Evolutionary conservation across 2,797 vertebrate species (phyloP).

Genomic region (Tapera naevia): DNA sequence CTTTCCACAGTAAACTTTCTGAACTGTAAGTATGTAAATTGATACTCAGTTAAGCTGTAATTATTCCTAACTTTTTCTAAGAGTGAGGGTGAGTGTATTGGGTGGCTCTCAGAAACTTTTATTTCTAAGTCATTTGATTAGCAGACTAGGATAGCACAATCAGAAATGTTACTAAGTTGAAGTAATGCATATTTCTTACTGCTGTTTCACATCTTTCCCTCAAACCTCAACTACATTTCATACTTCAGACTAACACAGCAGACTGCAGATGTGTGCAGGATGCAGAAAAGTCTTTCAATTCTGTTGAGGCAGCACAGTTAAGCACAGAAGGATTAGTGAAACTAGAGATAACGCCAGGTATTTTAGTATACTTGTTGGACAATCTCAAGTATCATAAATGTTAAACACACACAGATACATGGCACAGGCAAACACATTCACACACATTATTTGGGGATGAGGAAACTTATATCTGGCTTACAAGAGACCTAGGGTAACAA

Average conservation of each 20-base stretch:
- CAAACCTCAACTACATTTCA: background rate
- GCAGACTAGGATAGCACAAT: background rate
- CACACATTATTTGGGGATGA: background rate
- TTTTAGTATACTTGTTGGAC: background rate
- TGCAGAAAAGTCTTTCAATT: constrained; percentile 31
- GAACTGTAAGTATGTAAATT: background rate
- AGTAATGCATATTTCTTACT: background rate
- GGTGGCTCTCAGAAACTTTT: background rate
- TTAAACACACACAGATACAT: background rate
- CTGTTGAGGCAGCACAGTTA: background rate
- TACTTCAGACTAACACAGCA: background rate
- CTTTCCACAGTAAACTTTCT: background rate
- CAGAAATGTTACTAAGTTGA: background rate
- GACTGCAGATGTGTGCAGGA: constrained; percentile 26
- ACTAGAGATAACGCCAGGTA: background rate
- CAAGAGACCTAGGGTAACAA: background rate
- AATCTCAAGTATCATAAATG: background rate
- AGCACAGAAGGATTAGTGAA: background rate
- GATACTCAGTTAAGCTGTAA: background rate
- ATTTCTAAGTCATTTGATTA: background rate
- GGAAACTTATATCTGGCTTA: background rate
- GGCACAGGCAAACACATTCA: background rate
- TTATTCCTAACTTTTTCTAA: background rate
- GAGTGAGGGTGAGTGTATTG: background rate
- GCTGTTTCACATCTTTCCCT: background rate